These are phyloP conservation scores for Ammospiza maritima DNA, from an alignment of 2,797 vertebrate genomes.

Conservation along the genomic window DNA sequence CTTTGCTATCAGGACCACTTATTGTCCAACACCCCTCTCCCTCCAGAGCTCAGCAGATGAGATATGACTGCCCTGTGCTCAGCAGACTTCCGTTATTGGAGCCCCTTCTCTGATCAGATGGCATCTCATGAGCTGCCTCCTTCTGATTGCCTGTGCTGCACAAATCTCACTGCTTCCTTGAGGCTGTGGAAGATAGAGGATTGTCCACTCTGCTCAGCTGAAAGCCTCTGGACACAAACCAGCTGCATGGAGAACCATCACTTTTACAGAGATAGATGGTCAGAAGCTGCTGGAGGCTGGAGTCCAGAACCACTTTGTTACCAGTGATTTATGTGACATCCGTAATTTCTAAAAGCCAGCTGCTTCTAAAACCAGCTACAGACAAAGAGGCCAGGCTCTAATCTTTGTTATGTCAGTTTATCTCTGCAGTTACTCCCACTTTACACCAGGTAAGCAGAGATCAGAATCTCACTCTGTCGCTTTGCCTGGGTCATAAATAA, in stretches of 20 bases:
- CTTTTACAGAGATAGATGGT: conserved; percentile 50
- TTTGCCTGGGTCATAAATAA: conserved; percentile 34
- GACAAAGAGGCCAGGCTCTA: conserved; percentile 29
- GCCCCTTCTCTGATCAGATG: conserved; percentile 4
- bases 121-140: conserved; percentile 7
- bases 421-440: conserved; percentile 39
- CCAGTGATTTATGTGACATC: conserved; percentile 53
- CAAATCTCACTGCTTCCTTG: conserved; percentile 41
- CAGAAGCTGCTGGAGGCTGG: conserved; percentile 42
- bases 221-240: conserved; percentile 63
- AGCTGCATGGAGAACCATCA: conserved; percentile 10
- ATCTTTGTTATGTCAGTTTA: conserved; percentile 38
- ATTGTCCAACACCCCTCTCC: neutral
- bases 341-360: conserved; percentile 59
- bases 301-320: conserved; percentile 57
- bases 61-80: neutral
- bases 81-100: conserved; percentile 32
- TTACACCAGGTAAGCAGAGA: conserved; percentile 55
- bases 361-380: conserved; percentile 60
- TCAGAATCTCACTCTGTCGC: neutral
- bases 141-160: conserved; percentile 20
- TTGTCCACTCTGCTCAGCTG: conserved; percentile 52
- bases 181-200: conserved; percentile 38
- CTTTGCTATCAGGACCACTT: neutral
- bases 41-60: conserved; percentile 16